Evolutionary conservation across 53 echinoderm and acorn worm species (phyloP).

Genomic region (Patiria pectinifera): DNA sequence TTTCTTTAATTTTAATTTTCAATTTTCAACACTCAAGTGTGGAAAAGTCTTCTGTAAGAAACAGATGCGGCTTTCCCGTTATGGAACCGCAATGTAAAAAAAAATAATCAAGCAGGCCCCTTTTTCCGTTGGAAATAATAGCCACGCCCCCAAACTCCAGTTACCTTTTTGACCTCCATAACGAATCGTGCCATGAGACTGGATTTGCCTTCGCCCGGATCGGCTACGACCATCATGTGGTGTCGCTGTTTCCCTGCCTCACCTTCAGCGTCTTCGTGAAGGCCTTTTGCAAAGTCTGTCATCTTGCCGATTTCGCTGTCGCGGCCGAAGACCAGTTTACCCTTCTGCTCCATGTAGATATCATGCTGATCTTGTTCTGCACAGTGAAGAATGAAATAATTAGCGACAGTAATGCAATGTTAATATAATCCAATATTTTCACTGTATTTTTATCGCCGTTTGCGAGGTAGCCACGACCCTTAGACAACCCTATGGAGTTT

Average conservation of each 20-base stretch:
- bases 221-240: slow-evolving; percentile 80
- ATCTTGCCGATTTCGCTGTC: slow-evolving; percentile 76
- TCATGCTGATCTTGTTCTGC: slow-evolving; percentile 77
- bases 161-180: slow-evolving; percentile 86
- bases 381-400: neutral
- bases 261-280: slow-evolving; percentile 20
- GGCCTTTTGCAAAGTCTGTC: slow-evolving; percentile 69
- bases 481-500: no score
- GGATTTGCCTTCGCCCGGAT: slow-evolving; percentile 93
- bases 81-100: no score
- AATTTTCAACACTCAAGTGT: no score
- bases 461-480: no score
- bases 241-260: slow-evolving; percentile 32
- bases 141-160: neutral
- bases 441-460: no score
- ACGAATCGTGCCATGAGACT: slow-evolving; percentile 89
- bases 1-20: no score
- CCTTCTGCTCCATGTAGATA: slow-evolving; percentile 89
- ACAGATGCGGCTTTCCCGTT: no score
- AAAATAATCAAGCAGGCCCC: neutral
- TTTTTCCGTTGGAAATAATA: neutral
- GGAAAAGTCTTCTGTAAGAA: no score
- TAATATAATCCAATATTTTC: no score
- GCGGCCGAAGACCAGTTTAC: slow-evolving; percentile 85
- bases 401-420: no score